These are phyloP conservation scores for Caerostris extrusa DNA, from an alignment of 1,140 invertebrate species.

Conservation along the genomic window DNA sequence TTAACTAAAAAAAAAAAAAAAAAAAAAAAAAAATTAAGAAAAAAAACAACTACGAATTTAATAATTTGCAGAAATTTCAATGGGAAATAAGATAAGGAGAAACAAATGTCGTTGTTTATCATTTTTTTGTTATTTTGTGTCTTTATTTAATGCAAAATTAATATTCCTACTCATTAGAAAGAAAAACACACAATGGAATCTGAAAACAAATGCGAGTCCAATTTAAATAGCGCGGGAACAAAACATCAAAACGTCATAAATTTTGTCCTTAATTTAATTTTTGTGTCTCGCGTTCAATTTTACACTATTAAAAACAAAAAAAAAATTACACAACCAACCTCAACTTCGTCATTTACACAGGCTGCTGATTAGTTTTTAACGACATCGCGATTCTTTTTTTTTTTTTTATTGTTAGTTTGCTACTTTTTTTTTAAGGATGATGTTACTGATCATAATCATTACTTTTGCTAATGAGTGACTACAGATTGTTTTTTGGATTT, in stretches of 20 bases:
- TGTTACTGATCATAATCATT: conserved; percentile 67
- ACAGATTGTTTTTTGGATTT: conserved; percentile 46
- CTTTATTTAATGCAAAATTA: conserved; percentile 63
- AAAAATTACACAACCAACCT: too few species aligned
- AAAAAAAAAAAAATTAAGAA: not conserved
- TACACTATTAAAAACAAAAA: too few species aligned
- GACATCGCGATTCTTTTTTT: not conserved
- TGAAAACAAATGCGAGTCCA: conserved; percentile 4
- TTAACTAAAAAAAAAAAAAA: too few species aligned
- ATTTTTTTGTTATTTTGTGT: not conserved
- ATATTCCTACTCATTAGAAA: conserved; percentile 49
- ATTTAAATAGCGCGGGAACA: not conserved
- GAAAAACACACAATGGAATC: not conserved
- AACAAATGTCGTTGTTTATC: not conserved
- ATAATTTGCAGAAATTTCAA: not conserved
- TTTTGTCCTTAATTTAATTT: conserved; percentile 40
- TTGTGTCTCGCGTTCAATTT: too few species aligned
- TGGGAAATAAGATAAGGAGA: not conserved
- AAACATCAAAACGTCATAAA: conserved; percentile 44
- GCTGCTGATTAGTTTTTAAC: conserved; percentile 38
- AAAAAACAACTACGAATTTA: not conserved
- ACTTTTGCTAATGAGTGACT: conserved; percentile 56
- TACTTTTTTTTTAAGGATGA: conserved; percentile 13
- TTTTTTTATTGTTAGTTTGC: not conserved
- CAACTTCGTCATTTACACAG: too few species aligned